Base-by-base conservation (phyloP, 2,113 vertebrate species). In the Spea bombifrons region DNA sequence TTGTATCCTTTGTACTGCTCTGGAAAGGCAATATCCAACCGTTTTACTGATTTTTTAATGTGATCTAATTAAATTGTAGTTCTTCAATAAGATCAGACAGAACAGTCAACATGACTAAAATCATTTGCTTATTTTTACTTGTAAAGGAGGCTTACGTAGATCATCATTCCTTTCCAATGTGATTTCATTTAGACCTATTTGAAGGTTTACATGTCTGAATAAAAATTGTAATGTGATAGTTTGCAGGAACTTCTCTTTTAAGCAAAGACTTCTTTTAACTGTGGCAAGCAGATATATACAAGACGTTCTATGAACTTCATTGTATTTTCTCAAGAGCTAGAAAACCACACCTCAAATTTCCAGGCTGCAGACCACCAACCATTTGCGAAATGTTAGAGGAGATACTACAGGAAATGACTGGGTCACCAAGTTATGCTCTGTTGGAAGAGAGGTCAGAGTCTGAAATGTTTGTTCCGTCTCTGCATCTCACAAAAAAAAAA, bases 141-240 rank as follows among this genome's bases (percentile, higher is more conserved):
- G 84, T 81, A 76, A 85, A 8, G 80, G 88, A 87, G 88, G 80
- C 79, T 83, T 84, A 67, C 43, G 84, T 87, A 84, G 74, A 74
- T 72, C 81, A 86, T 73, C 81, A 85, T 88, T 84, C 55, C 55
- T 59, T 59, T 59, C 75, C 83, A 86, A 88, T 86, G 84, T 84
- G 82, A 91, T 89, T 89, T 88, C 79, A 86, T 87, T 86, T 87
- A 85, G 80, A 70, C 66, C 72, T 87, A 75, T 87, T 86, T 85
- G 82, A 82, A 84, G 81, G 80, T 86, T 91, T 86, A 82, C 64
- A 59, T 87, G 81, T 89, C 86, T 89, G 86, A 89, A 91, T 91
- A 83, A 83, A 86, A 87, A 88, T 85, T 46, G 86, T 84, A 89
- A 90, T 0, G 1, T 30, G 86, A 91, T 87, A 87, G 76, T 75